Evolutionary conservation across 2,113 vertebrate species (phyloP).

Genomic region (Parus major): DNA sequence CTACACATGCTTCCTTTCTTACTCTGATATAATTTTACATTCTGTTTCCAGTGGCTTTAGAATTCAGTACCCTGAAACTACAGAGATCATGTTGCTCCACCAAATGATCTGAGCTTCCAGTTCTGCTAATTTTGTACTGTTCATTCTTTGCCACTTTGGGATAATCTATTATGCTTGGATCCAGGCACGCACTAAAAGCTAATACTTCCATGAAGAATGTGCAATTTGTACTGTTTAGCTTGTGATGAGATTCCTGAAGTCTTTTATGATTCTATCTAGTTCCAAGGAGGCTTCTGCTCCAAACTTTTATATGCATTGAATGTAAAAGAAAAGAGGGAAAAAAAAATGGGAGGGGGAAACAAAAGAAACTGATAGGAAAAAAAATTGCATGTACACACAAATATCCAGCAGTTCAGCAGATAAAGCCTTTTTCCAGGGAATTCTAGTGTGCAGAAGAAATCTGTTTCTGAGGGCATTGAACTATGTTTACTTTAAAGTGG

Average conservation of each 20-base stretch:
- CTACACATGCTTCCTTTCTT: constrained; percentile 46
- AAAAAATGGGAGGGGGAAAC: neutral
- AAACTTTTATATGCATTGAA: constrained; percentile 65
- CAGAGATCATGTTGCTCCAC: constrained; percentile 71
- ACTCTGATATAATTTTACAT: constrained; percentile 62
- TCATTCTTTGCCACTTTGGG: constrained; percentile 81
- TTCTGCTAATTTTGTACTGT: constrained; percentile 77
- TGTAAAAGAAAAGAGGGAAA: neutral
- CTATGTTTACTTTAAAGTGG: constrained; percentile 63
- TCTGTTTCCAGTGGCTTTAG: constrained; percentile 60
- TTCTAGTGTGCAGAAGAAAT: constrained; percentile 60
- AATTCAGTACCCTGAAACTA: constrained; percentile 53
- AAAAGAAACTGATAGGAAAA: constrained; percentile 64
- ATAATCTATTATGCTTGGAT: constrained; percentile 79
- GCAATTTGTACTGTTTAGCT: constrained; percentile 79
- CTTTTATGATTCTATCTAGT: constrained; percentile 75
- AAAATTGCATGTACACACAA: constrained; percentile 47
- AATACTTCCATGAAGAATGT: constrained; percentile 82
- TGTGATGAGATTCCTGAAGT: constrained; percentile 78
- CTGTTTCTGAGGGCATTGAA: constrained; percentile 65
- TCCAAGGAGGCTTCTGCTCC: constrained; percentile 73
- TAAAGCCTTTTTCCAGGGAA: constrained; percentile 70
- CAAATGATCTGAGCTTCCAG: constrained; percentile 72
- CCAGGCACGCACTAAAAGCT: constrained; percentile 75
- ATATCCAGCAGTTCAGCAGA: constrained; percentile 60